Conservation (phyloP, 2,888 invertebrate genomes). For the Microdon myrmicae region DNA sequence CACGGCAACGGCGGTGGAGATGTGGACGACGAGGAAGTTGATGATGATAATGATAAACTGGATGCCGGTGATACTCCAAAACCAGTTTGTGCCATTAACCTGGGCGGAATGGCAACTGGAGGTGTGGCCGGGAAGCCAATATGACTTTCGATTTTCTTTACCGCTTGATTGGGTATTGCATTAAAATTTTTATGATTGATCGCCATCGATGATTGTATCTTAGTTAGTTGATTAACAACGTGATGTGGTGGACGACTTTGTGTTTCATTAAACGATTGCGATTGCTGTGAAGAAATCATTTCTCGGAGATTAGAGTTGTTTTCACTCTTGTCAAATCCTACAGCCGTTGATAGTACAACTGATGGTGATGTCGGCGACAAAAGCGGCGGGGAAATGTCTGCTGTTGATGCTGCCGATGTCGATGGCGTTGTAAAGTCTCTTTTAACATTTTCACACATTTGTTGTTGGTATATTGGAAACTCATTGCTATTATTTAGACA, state of each 20-base stretch:
- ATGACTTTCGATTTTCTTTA: constrained; percentile 50
- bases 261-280: constrained; percentile 24
- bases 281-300: constrained; percentile 47
- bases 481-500: constrained; percentile 35
- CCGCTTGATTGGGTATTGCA: constrained; percentile 16
- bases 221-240: constrained; percentile 21
- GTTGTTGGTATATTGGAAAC: constrained; percentile 37
- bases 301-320: constrained; percentile 12
- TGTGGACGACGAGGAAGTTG: constrained; percentile 63
- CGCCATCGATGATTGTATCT: constrained; percentile 50
- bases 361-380: constrained; percentile 26
- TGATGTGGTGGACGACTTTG: constrained; percentile 16
- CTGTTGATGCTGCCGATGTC: constrained; percentile 9
- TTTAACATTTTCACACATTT: constrained; percentile 65
- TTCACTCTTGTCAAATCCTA: constrained; percentile 19
- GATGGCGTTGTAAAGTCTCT: constrained; percentile 28
- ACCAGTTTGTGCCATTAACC: constrained; percentile 57
- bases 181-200: constrained; percentile 37
- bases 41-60: constrained; percentile 62
- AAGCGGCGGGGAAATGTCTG: constrained; percentile 44
- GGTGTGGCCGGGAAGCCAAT: constrained; percentile 43
- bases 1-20: constrained; percentile 64
- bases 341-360: constrained; percentile 34
- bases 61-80: constrained; percentile 61
- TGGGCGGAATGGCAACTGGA: constrained; percentile 58